Base-by-base conservation (phyloP, 2,888 invertebrate species). In the Pyrochroa serraticornis region DNA sequence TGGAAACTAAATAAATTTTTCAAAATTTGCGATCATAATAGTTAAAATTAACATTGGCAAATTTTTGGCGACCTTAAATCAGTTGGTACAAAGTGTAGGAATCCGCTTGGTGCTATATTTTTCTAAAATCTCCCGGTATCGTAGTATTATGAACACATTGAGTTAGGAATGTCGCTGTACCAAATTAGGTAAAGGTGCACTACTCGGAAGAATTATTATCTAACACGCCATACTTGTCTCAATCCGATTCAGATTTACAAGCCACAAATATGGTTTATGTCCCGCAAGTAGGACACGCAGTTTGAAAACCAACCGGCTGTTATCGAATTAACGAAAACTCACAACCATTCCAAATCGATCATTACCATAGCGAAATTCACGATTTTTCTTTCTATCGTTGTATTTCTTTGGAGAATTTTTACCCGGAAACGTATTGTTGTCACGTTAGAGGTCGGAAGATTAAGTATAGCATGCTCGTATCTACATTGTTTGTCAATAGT, bases 301-400 rank as follows among this genome's bases (percentile, higher is more conserved):
- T 30, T 50, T 55, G 43, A 55, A 41, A 35, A 52, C 58, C 46
- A 47, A 42, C 37, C 50, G 50, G 34, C 50, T 42, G 39, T 22
- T 5, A 5, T 3, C 22, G 22, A 22, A 22, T 22, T 22, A 22
- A 22, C 2, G 22, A 22, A 22, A 22, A 22, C 22, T 22, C 22
- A 22, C 22, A 22, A 22, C 22, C 22, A 5, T 22, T 22, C 22
- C 22, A 22, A 22, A 22, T 22, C 22, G 22, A 22, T 22, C 22
- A 22, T 22, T 22, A 22, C 22, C 22, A 22, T 22, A 22, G 5
- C 22, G 22, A 22, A 22, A 22, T 22, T 22, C 22, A 22, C 22
- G 5, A 22, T 22, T 22, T 22, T 22, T 22, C 22, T 5, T 22
- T 22, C 36, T 5, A 36, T 3, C 12, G n/a, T 22, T 5, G 2